Base-by-base conservation (phyloP, 2,113 vertebrate species). In the Hypanus sabinus region DNA sequence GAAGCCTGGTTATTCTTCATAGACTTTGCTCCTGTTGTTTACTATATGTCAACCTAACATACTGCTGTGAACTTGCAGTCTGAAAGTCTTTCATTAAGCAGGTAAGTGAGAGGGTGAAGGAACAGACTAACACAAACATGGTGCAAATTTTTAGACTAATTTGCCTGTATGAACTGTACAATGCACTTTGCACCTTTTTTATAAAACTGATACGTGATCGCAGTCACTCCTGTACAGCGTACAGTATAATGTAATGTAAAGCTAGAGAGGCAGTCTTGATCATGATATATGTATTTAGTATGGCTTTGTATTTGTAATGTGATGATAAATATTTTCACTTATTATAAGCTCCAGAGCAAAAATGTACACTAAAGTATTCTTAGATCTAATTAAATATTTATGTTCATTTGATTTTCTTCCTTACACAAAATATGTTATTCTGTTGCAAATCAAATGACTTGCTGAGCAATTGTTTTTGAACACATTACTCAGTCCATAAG, bases 101-200 rank as follows among this genome's bases (percentile, higher is more conserved):
- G 55, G 30, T 33, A 36, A 62, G 10, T 71, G 65, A 36, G 30
- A 2, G 68, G 46, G 27, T 73, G 85, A 5, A 38, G 24, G 57
- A 46, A 46, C 46, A 73, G 68, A 93, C 36, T 73, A 68, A 27
- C 36, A 70, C 71, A 68, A 20, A 10, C 11, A n/a, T 93, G 33
- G 70, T 73, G n/a, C 36, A 93, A 71, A 46, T 12, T 93, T 73
- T 71, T 71, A 46, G 73, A 68, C 73, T 68, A 73, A 38, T 92
- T 71, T 92, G 62, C 65, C 65, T 70, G 65, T 20, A 22, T 27
- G 46, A 46, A 46, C 46, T 2, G 36, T 93, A 71, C 33, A 93
- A 46, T 55, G 90, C 62, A 92, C 88, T 70, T 70, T 92, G 65
- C 68, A 93, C 68, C 73, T 71, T 88, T 88, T 33, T n/a, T 92